Conservation (phyloP, 2,888 invertebrate species). For the Thumatha senex region DNA sequence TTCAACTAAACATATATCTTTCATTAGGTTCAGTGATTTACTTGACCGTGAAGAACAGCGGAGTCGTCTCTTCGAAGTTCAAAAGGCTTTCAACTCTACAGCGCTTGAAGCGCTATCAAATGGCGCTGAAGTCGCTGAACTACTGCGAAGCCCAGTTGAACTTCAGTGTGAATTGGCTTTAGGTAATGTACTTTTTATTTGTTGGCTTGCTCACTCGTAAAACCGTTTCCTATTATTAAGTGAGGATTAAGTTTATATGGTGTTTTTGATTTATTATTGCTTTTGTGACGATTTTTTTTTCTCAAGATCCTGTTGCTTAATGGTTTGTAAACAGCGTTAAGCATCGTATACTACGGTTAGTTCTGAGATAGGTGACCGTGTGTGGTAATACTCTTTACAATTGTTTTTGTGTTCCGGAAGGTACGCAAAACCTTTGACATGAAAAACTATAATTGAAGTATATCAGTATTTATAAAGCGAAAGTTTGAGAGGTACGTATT, state of each 20-base stretch:
- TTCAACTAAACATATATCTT: not conserved
- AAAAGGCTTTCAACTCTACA: conserved; percentile 69
- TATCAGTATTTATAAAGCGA: too few relatives aligned
- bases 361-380: too few relatives aligned
- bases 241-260: conserved; percentile 5
- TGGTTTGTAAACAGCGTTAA: not conserved
- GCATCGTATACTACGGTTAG: too few relatives aligned
- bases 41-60: conserved; percentile 70
- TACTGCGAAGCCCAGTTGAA: conserved; percentile 71
- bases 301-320: too few relatives aligned
- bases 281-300: not conserved
- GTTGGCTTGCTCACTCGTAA: not conserved
- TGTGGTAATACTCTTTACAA: too few relatives aligned
- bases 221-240: not conserved
- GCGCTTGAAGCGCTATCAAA: conserved; percentile 61
- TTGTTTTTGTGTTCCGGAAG: too few relatives aligned
- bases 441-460: too few relatives aligned
- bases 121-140: conserved; percentile 54
- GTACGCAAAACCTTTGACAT: too few relatives aligned
- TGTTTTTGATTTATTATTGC: not conserved
- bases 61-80: conserved; percentile 65
- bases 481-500: too few relatives aligned
- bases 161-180: conserved; percentile 73
- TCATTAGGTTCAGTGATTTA: conserved; percentile 68
- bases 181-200: conserved; percentile 29